Evolutionary conservation across 2,797 vertebrate species (phyloP).

Genomic region (Poeciliopsis turneri): DNA sequence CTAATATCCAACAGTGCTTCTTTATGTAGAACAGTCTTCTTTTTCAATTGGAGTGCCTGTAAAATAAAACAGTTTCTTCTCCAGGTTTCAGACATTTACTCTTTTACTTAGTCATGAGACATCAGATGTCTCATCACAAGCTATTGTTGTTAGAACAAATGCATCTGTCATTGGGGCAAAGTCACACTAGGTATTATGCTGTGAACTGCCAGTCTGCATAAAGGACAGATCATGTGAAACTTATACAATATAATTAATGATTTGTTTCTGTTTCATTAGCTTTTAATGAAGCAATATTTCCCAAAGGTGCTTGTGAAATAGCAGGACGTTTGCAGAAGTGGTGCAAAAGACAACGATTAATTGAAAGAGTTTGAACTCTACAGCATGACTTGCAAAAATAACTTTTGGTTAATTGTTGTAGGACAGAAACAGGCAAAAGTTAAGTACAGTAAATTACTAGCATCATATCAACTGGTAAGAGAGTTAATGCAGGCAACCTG

Average conservation of each 20-base stretch:
- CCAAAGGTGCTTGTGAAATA: not conserved
- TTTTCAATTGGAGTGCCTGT: too few species aligned
- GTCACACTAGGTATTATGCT: too few species aligned
- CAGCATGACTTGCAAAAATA: not conserved
- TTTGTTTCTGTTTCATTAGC: not conserved
- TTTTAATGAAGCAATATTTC: constrained; percentile 3
- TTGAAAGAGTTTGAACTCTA: not conserved
- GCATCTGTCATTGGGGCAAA: too few species aligned
- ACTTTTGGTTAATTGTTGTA: not conserved
- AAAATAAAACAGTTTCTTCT: too few species aligned
- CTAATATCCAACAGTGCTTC: too few species aligned
- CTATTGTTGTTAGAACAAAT: too few species aligned
- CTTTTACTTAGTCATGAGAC: too few species aligned
- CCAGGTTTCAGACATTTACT: too few species aligned
- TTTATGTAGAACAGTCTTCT: too few species aligned
- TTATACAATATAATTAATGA: not conserved
- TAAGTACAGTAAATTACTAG: not conserved
- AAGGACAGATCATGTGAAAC: not conserved
- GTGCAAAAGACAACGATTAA: not conserved
- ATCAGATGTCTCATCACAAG: too few species aligned
- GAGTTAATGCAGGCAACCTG: not conserved
- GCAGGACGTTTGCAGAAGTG: not conserved
- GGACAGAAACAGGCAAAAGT: not conserved
- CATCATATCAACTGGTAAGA: not conserved
- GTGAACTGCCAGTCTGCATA: not conserved